Conservation (phyloP, 2,113 vertebrate genomes). For the Andinoacara biseriatus region DNA sequence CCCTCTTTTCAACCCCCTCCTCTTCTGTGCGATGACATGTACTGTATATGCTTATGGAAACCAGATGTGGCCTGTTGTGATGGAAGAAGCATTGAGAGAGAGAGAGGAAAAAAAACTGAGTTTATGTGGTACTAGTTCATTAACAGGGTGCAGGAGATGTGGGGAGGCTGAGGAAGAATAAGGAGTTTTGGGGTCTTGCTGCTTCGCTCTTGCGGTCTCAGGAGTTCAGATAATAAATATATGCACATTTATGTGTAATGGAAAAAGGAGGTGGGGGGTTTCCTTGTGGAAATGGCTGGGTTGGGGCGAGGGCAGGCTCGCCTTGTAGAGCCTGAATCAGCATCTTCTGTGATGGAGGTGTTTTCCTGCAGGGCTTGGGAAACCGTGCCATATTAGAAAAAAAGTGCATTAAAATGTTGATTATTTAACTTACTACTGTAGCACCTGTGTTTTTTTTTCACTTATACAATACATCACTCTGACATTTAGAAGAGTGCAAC, state of each 20-base stretch:
- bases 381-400: slow-evolving; percentile 24
- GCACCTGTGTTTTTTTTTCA: slow-evolving; percentile 45
- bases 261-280: slow-evolving; percentile 39
- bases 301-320: slow-evolving; percentile 53
- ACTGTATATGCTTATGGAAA: slow-evolving; percentile 69
- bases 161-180: background rate
- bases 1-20: background rate
- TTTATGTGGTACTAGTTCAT: slow-evolving; percentile 42
- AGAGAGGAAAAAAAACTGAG: slow-evolving; percentile 24
- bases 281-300: slow-evolving; percentile 54
- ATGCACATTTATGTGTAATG: slow-evolving; percentile 30
- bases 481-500: background rate
- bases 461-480: slow-evolving; percentile 16
- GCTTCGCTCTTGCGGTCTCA: slow-evolving; percentile 29
- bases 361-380: slow-evolving; percentile 59
- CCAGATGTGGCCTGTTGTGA: slow-evolving; percentile 72
- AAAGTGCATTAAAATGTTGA: slow-evolving; percentile 39
- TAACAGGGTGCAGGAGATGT: slow-evolving; percentile 34
- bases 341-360: slow-evolving; percentile 53
- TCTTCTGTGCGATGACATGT: slow-evolving; percentile 62
- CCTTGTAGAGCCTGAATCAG: slow-evolving; percentile 73
- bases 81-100: slow-evolving; percentile 27
- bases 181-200: background rate
- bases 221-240: slow-evolving; percentile 30
- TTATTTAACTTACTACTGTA: slow-evolving; percentile 56